Conservation (phyloP, 2,888 invertebrate species). For the Sphaerophoria taeniata region DNA sequence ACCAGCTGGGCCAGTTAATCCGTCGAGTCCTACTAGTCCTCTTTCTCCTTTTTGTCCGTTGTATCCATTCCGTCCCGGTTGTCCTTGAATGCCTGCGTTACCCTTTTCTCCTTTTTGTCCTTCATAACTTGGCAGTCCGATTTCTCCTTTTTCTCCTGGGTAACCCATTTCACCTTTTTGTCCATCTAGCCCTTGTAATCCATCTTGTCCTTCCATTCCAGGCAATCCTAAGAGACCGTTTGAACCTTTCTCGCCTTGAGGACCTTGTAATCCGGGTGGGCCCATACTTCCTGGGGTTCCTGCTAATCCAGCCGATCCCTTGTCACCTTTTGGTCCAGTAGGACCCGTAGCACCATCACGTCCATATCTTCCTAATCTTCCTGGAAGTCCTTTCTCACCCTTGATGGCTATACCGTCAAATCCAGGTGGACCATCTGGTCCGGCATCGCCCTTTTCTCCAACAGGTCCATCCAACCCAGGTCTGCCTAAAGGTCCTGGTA, state of each 20-base stretch:
- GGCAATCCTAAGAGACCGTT: constrained; percentile 86
- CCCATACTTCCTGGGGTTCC: constrained; percentile 88
- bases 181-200: constrained; percentile 85
- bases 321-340: constrained; percentile 89
- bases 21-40: constrained; percentile 84
- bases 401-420: constrained; percentile 87
- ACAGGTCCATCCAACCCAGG: constrained; percentile 84
- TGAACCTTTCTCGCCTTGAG: constrained; percentile 88
- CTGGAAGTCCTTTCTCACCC: constrained; percentile 93
- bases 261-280: constrained; percentile 86
- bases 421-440: constrained; percentile 87
- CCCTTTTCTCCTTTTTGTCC: constrained; percentile 88
- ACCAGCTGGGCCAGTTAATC: constrained; percentile 84
- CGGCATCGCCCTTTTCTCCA: constrained; percentile 85
- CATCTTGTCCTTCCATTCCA: constrained; percentile 88
- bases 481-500: constrained; percentile 84
- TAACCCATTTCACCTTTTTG: constrained; percentile 83
- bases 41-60: constrained; percentile 86
- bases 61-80: constrained; percentile 84
- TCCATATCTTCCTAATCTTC: constrained; percentile 89
- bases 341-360: constrained; percentile 87
- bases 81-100: constrained; percentile 85
- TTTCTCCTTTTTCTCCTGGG: constrained; percentile 87
- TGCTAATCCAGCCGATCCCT: constrained; percentile 87
- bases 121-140: constrained; percentile 85